phyloP scores from a whole-genome alignment of 1,140 invertebrate species.

The Campoletis sonorensis region DNA sequence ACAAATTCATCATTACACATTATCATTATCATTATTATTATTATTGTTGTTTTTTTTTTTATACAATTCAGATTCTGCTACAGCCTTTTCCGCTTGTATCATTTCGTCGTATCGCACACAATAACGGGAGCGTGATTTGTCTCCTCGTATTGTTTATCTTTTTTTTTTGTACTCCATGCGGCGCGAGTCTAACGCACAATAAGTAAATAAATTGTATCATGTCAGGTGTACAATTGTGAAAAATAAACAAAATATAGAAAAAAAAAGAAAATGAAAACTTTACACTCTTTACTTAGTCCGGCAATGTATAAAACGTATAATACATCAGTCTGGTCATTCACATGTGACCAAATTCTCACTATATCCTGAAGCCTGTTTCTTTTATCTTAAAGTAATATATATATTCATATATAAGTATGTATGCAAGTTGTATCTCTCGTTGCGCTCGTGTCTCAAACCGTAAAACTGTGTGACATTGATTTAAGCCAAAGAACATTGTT shows the following conservation, averaged over 20 bases:
- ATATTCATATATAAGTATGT: neutral
- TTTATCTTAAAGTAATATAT: slow-evolving; percentile 8
- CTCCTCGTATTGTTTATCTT: neutral
- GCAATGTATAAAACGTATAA: slow-evolving; percentile 72
- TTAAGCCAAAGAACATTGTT: no score
- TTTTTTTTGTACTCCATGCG: slow-evolving; percentile 67
- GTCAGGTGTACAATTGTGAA: slow-evolving; percentile 67
- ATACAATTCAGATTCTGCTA: slow-evolving; percentile 64
- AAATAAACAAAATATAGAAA: slow-evolving; percentile 43
- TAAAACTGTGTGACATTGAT: slow-evolving; percentile 16
- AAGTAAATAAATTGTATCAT: slow-evolving; percentile 60
- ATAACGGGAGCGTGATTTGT: neutral
- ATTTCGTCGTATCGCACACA: neutral
- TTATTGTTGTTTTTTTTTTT: slow-evolving; percentile 28
- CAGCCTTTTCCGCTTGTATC: slow-evolving; percentile 46
- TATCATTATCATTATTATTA: neutral
- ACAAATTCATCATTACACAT: slow-evolving; percentile 60
- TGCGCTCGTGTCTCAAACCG: neutral
- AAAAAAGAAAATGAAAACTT: slow-evolving; percentile 52
- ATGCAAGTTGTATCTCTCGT: neutral
- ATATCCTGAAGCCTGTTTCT: slow-evolving; percentile 46
- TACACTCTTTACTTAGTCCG: slow-evolving; percentile 66
- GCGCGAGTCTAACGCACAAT: slow-evolving; percentile 56
- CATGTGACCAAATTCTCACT: slow-evolving; percentile 65
- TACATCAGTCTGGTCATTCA: slow-evolving; percentile 72